A percentile compares a stretch with the other conserved stretches of the same genome.
Conservation (phyloP, 2,797 vertebrate genomes). For the Limnodromus scolopaceus region DNA sequence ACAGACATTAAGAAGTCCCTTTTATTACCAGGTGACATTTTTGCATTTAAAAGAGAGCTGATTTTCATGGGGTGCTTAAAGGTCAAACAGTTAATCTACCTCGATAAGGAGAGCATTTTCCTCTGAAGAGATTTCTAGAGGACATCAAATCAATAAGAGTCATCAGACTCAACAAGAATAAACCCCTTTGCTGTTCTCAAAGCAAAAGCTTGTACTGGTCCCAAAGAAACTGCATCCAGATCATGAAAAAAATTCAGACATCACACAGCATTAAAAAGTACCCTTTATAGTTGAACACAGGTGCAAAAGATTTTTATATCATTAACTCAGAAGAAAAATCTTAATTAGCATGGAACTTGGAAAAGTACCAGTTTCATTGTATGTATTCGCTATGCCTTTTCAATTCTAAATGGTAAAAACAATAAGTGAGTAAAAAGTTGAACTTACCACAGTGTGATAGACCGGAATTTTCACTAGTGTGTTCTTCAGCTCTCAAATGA, state of each 20-base stretch:
- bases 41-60: slow-evolving; percentile 65
- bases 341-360: not conserved
- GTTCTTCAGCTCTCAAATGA: not conserved
- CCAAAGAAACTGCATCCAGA: not conserved
- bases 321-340: not conserved
- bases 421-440: not conserved
- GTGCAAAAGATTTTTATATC: not conserved
- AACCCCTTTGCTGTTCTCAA: slow-evolving; percentile 29
- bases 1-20: slow-evolving; percentile 58
- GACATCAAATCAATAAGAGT: slow-evolving; percentile 66
- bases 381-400: not conserved
- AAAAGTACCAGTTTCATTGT: not conserved
- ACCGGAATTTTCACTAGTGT: not conserved
- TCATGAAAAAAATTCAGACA: not conserved
- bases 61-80: slow-evolving; percentile 66
- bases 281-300: not conserved
- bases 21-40: slow-evolving; percentile 63
- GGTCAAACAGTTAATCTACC: slow-evolving; percentile 70
- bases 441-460: not conserved
- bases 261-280: not conserved
- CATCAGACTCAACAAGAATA: slow-evolving; percentile 55
- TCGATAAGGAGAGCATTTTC: slow-evolving; percentile 19
- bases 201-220: not conserved
- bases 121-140: slow-evolving; percentile 67
- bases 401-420: not conserved